Percentiles rank a stretch among this genome's conserved stretches.
These are phyloP conservation scores for Galbula dea DNA, from an alignment of 2,113 vertebrate genomes.

Conservation along the genomic window DNA sequence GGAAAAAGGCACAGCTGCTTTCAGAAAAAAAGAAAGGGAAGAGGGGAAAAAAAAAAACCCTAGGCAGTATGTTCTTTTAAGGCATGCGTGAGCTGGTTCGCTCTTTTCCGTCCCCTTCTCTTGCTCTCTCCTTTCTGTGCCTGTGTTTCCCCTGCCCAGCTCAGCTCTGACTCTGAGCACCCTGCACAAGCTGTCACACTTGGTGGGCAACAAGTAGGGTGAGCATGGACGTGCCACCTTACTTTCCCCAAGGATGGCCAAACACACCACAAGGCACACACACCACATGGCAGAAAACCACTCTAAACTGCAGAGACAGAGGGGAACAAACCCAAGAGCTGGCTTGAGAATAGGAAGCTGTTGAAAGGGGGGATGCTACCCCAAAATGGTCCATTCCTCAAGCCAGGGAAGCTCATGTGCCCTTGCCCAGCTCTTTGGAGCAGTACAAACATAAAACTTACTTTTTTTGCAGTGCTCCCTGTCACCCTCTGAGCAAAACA, in stretches of 20 bases:
- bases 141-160: background rate
- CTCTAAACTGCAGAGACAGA: rapidly evolving
- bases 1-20: conserved; percentile 73
- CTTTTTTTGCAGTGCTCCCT: background rate
- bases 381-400: rapidly evolving
- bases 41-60: background rate
- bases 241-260: background rate
- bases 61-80: conserved; percentile 51
- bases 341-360: rapidly evolving
- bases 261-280: rapidly evolving
- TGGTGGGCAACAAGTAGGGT: conserved; percentile 1
- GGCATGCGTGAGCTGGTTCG: background rate
- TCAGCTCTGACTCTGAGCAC: background rate
- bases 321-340: background rate
- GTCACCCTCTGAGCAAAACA: conserved; percentile 40
- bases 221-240: background rate
- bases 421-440: background rate
- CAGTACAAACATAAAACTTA: background rate
- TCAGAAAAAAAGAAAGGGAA: conserved; percentile 27
- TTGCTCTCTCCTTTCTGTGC: background rate
- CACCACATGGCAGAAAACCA: rapidly evolving
- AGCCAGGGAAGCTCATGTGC: background rate
- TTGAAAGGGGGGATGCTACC: background rate
- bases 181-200: rapidly evolving
- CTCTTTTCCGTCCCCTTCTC: background rate